Conservation (phyloP, 2,113 vertebrate species). For the Nematolebias whitei region DNA sequence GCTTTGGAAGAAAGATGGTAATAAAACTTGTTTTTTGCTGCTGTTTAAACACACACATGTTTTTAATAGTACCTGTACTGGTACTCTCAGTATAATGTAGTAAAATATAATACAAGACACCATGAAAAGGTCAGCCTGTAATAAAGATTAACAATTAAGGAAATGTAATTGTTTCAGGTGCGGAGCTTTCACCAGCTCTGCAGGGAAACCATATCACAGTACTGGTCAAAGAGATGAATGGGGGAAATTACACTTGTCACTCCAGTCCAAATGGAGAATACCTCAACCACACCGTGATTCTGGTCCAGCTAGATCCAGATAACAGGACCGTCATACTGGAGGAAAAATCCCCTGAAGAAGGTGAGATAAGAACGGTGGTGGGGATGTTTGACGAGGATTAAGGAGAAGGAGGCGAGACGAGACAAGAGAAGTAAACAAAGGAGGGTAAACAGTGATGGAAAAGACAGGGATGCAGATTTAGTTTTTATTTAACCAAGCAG, state of each 20-base stretch:
- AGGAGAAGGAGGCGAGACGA: not conserved
- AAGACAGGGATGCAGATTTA: constrained; percentile 7
- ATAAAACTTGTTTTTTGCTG: not conserved
- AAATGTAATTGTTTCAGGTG: constrained; percentile 28
- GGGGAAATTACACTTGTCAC: constrained; percentile 80
- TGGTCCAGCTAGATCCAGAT: constrained; percentile 60
- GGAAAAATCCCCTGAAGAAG: constrained; percentile 9
- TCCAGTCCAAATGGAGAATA: constrained; percentile 39
- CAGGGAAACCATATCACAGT: constrained; percentile 64
- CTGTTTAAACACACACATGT: not conserved
- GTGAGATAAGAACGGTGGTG: constrained; percentile 16
- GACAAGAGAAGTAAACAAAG: not conserved
- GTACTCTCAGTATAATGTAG: not conserved
- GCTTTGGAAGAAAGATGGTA: constrained; percentile 75
- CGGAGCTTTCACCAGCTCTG: constrained; percentile 18
- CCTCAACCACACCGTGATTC: constrained; percentile 76
- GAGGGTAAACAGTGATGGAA: not conserved
- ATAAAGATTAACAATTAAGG: not conserved
- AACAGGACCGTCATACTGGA: constrained; percentile 64
- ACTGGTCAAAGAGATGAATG: constrained; percentile 60
- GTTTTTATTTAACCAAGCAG: not conserved
- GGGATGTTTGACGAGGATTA: too few relatives aligned
- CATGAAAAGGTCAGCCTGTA: not conserved
- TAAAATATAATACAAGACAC: not conserved
- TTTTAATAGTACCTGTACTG: not conserved